Evolutionary conservation across 2,888 invertebrate species (phyloP), one percentile per base, ranked within the genome.

Genomic region (Linnaemya tessellans): DNA sequence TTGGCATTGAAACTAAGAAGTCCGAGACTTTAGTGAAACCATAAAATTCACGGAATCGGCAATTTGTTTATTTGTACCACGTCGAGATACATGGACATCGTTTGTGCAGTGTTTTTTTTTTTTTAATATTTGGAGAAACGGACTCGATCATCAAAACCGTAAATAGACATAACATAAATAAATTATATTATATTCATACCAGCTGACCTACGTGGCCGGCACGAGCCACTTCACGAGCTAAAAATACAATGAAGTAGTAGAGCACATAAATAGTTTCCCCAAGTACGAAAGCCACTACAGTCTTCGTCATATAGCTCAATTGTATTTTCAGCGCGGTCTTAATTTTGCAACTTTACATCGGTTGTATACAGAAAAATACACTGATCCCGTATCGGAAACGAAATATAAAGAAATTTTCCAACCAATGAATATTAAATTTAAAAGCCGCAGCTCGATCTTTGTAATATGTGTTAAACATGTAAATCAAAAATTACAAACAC

Each of bases 371-470:
- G 38, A 74, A 58, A 81, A 81, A 75, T 67, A 49, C 41, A 35
- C 70, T 3, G 62, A 62, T 58, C 54, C 51, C 51, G 65, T 71
- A 41, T 77, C 70, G 30, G 62, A 82, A 62, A 56, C 77, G 18
- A 77, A 77, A 62, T 64, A 54, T 70, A 54, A 25, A 56, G 70
- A 75, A 54, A 77, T 64, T 56, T 82, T 51, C 46, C 60, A 58
- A 46, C 10, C 2, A 30, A 46, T 73, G 46, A 60, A 73, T 18
- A 73, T 60, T 43, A 62, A 83, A 78, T 71, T 83, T 83, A 65
- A 83, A 49, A 78, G 43, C 78, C 73, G 20, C 71, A 78, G 30
- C 60, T 73, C 20, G 82, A 82, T 82, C 70, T 71, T 64, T 70
- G 70, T 51, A 68, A 68, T 54, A 68, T 38, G 54, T 70, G 54